These are phyloP conservation scores for Troides oblongomaculatus DNA, from an alignment of 2,888 invertebrate genomes.

Conservation along the genomic window DNA sequence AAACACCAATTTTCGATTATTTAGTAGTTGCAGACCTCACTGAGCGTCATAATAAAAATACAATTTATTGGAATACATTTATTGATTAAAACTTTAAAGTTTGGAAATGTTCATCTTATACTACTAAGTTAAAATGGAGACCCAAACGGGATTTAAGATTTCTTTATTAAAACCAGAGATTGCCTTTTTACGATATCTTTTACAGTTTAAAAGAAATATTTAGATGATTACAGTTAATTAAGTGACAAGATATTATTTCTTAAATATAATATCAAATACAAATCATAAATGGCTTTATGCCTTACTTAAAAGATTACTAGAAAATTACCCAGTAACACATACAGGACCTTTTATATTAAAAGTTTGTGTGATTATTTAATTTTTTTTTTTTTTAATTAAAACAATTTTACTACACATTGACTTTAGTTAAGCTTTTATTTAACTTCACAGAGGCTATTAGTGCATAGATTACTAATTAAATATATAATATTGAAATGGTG, in stretches of 20 bases:
- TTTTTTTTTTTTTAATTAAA: not conserved
- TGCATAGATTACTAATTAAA: not conserved
- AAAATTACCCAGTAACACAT: too few species aligned
- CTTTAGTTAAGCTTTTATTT: not conserved
- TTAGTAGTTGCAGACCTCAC: not conserved
- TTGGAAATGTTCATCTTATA: constrained; percentile 36
- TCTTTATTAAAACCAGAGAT: not conserved
- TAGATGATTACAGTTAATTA: constrained; percentile 18
- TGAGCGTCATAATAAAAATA: constrained; percentile 3
- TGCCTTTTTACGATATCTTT: not conserved
- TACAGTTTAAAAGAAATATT: constrained; percentile 18
- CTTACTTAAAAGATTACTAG: not conserved
- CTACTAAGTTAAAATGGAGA: constrained; percentile 2
- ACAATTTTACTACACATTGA: not conserved
- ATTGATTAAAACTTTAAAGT: constrained; percentile 33
- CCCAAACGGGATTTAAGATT: not conserved
- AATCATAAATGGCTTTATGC: not conserved
- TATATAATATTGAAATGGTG: not conserved
- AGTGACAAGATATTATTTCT: not conserved
- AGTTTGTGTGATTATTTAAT: not conserved
- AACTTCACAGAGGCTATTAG: not conserved
- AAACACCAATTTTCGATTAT: too few species aligned
- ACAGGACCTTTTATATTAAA: too few species aligned
- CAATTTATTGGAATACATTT: constrained; percentile 28
- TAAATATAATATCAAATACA: not conserved